Conservation (phyloP, 1,140 invertebrate genomes). For the Saccostrea glomerata region DNA sequence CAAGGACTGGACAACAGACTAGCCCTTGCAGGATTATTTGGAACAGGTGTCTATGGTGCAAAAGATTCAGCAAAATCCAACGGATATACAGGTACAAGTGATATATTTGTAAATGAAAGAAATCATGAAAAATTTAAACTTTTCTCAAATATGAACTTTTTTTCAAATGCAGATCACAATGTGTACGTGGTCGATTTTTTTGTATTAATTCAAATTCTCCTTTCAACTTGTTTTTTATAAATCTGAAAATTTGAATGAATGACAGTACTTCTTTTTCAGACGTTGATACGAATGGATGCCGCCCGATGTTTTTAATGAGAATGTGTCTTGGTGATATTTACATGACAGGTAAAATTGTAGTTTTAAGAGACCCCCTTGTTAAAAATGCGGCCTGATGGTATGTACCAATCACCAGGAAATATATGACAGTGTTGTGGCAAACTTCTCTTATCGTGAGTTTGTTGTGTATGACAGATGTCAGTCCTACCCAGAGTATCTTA, state of each 20-base stretch:
- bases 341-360: neutral
- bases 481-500: constrained; percentile 51
- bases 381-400: neutral
- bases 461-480: constrained; percentile 52
- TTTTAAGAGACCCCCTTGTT: constrained; percentile 44
- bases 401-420: constrained; percentile 43
- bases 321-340: constrained; percentile 51
- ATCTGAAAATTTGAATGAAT: too few species aligned
- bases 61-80: constrained; percentile 65
- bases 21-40: constrained; percentile 49
- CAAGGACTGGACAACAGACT: constrained; percentile 62
- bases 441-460: constrained; percentile 43
- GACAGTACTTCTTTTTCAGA: neutral
- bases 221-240: too few species aligned
- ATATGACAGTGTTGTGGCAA: constrained; percentile 45
- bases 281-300: neutral
- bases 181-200: too few species aligned
- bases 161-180: too few species aligned
- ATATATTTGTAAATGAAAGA: too few species aligned
- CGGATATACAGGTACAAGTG: constrained; percentile 65
- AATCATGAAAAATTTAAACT: too few species aligned
- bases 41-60: constrained; percentile 62
- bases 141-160: too few species aligned
- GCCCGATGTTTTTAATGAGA: constrained; percentile 51
- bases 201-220: too few species aligned